Evolutionary conservation across 2,888 invertebrate genomes (phyloP), one percentile per base, ranked within the genome.

Genomic region (Lasioglossum lativentre): DNA sequence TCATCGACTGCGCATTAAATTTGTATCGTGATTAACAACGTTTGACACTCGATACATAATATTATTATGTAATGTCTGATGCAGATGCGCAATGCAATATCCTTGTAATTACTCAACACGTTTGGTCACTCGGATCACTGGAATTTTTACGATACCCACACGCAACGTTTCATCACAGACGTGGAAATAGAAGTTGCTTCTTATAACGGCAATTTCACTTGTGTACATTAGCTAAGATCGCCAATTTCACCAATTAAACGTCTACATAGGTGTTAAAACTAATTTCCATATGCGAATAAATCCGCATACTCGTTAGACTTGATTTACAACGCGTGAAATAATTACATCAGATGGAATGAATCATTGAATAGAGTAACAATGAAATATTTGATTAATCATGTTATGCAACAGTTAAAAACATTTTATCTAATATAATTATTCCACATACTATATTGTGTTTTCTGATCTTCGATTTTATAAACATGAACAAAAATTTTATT

Each of bases 61-160:
- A 85, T 75, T 79, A 71, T 90, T 90, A 78, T 70, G 82, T 34
- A 90, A 90, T 73, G 16, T 19, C n/a, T 30, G 38, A 70, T 71
- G 73, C 82, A 73, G 74, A 74, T 78, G 82, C 75, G 19, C 76
- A 40, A 72, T 81, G 81, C 88, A 88, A 79, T 70, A 84, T 82
- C 84, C 76, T 71, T 30, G 81, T 75, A 87, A 90, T 90, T 90
- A 82, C 86, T 83, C 79, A 81, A 85, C 79, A 66, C 76, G 75
- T 86, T 83, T 82, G 86, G 83, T 88, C 82, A 82, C 70, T 85
- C 59, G 75, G 52, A 83, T 80, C 68, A 78, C 47, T 34, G 30
- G 47, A 47, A 30, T 82, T 89, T 90, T 90, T 90, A 85, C 75
- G 85, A 78, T 81, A 82, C 40, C 83, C 78, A 59, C 78, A 59